Evolutionary conservation across 2,113 vertebrate genomes (phyloP), one percentile per base, ranked within the genome.

Genomic region (Trematocara zebra): DNA sequence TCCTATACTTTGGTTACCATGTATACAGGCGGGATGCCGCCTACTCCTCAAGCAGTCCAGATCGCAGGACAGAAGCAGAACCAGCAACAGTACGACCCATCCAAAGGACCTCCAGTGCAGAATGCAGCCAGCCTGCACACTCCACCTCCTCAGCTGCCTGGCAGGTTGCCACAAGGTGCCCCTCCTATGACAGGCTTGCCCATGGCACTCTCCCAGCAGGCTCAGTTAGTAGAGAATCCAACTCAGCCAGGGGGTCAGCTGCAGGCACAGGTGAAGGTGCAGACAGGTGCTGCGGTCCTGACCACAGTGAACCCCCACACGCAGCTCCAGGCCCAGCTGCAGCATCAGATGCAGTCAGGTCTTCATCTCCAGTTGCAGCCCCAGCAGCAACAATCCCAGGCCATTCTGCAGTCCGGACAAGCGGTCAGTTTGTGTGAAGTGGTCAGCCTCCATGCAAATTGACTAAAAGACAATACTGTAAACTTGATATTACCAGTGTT

Each of bases 71-170:
- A 97, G 94, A 97, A 97, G 90, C 96, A 96, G 93, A 98, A 89
- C 72, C 96, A 97, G 87, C 97, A 97, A 78, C 96, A 97, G 61
- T 97, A 98, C 4, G 98, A 98, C 94, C 97, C 96, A 3, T 98
- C 98, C 31, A 98, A 98, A 94, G 98, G 98, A 35, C 98, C 98
- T 4, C 98, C 97, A 0, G 97, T 98, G 84, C 96, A 98, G 95
- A 97, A 97, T 9, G 97, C 97, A 1, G 96, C 97, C 87, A 97
- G 96, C 83, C 85, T 98, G 47, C 96, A 95, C 87, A 97, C 97
- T 1, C 97, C 96, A 2, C 97, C 96, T 1, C 97, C 95, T 1
- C 97, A 98, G 93, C 95, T 98, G 80, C 97, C 97, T 0, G 92
- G 96, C 15, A 96, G 97, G 33, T 92, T 97, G 88, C 94, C 97